These are phyloP conservation scores for Hyalella azteca DNA, from an alignment of 2,888 invertebrate genomes.

Conservation along the genomic window DNA sequence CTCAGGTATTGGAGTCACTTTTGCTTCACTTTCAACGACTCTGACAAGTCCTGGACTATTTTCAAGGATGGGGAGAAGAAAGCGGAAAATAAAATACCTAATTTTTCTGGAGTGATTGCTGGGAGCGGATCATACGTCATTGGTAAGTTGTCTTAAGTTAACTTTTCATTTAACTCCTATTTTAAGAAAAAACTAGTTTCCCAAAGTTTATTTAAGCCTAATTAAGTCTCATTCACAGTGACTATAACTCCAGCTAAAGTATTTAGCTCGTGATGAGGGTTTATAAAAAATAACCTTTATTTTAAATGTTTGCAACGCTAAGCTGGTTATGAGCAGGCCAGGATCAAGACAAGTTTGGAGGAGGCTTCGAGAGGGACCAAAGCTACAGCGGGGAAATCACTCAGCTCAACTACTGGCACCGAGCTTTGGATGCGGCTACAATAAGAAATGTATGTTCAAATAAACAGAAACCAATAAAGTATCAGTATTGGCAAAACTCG, in stretches of 20 bases:
- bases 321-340: too few relatives aligned
- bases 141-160: slow-evolving; percentile 40
- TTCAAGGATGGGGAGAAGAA: slow-evolving; percentile 40
- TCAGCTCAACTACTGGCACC: slow-evolving; percentile 51
- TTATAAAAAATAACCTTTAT: not conserved
- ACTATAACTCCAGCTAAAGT: not conserved
- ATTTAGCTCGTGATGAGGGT: not conserved
- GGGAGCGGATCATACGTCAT: slow-evolving; percentile 47
- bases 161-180: too few relatives aligned
- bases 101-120: not conserved
- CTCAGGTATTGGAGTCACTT: slow-evolving; percentile 48
- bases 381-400: slow-evolving; percentile 56
- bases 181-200: not conserved
- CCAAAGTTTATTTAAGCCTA: not conserved
- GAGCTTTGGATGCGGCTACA: not conserved
- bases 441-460: slow-evolving; percentile 16
- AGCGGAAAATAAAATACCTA: slow-evolving; percentile 4
- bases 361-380: slow-evolving; percentile 52
- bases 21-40: slow-evolving; percentile 43
- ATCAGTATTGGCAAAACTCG: too few relatives aligned
- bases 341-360: slow-evolving; percentile 51
- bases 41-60: slow-evolving; percentile 38
- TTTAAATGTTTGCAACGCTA: not conserved
- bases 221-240: not conserved
- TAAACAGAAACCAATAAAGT: too few relatives aligned